These are phyloP conservation scores for Cerastoderma edule DNA, from an alignment of 2,888 invertebrate species.

Conservation along the genomic window DNA sequence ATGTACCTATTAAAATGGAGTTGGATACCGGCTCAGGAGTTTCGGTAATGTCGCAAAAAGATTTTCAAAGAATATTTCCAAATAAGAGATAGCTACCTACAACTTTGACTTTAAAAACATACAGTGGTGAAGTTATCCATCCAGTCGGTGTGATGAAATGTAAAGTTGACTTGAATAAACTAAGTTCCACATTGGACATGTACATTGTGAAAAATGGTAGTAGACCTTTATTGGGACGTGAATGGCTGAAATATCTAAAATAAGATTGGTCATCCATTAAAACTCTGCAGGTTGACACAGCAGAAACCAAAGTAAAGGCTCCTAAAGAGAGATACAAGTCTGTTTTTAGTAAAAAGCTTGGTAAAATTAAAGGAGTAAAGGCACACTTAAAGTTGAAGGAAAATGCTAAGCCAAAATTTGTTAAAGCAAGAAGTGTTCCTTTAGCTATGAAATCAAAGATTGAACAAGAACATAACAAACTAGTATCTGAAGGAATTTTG, in stretches of 20 bases:
- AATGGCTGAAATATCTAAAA: slow-evolving; percentile 43
- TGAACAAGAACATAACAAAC: slow-evolving; percentile 50
- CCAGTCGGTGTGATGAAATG: slow-evolving; percentile 30
- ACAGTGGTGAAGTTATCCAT: slow-evolving; percentile 37
- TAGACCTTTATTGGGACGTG: slow-evolving; percentile 49
- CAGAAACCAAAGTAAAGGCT: slow-evolving; percentile 1
- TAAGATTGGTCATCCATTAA: slow-evolving; percentile 42
- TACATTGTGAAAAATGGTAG: slow-evolving; percentile 43
- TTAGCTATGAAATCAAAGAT: slow-evolving; percentile 52
- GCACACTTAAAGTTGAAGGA: slow-evolving; percentile 41
- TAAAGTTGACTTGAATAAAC: slow-evolving; percentile 31
- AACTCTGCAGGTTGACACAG: slow-evolving; percentile 9
- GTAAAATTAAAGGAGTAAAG: slow-evolving; percentile 36
- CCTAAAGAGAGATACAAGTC: slow-evolving; percentile 28
- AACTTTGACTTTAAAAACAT: slow-evolving; percentile 39
- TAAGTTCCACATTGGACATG: slow-evolving; percentile 26
- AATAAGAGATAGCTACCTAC: slow-evolving; percentile 22
- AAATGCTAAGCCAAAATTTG: slow-evolving; percentile 40
- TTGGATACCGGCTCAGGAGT: slow-evolving; percentile 60
- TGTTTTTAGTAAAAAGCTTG: slow-evolving; percentile 28
- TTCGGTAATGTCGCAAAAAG: slow-evolving; percentile 42
- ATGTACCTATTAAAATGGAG: slow-evolving; percentile 44
- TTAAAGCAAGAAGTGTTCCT: slow-evolving; percentile 53
- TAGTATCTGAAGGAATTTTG: slow-evolving; percentile 38
- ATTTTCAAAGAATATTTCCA: slow-evolving; percentile 21